Percentiles rank a stretch among this genome's conserved stretches.
These are phyloP conservation scores for Sussaba pulchella DNA, from an alignment of 2,888 invertebrate genomes.

Conservation along the genomic window DNA sequence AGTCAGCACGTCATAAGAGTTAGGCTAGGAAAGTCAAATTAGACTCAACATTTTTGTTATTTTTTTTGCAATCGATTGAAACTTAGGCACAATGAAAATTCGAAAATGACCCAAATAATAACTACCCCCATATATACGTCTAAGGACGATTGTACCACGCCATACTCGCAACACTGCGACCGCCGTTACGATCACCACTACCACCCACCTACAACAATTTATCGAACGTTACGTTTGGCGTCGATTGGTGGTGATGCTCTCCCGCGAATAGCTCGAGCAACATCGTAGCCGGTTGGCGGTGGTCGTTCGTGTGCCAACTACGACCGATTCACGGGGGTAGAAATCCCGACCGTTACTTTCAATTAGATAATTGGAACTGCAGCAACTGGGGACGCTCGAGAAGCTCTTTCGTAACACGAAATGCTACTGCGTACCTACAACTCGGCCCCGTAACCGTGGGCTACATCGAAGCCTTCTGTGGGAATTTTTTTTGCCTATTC, in stretches of 20 bases:
- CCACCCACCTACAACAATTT: slow-evolving; percentile 63
- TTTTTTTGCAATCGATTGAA: no score
- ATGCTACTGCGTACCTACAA: slow-evolving; percentile 43
- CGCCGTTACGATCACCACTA: slow-evolving; percentile 23
- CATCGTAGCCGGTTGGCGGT: no score
- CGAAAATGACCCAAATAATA: no score
- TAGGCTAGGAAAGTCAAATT: no score
- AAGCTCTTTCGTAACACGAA: slow-evolving; percentile 65
- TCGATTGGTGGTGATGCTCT: slow-evolving; percentile 44
- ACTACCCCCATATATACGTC: no score
- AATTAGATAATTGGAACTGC: slow-evolving; percentile 80
- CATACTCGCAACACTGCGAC: slow-evolving; percentile 21
- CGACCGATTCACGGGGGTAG: not conserved
- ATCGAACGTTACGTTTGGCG: slow-evolving; percentile 68
- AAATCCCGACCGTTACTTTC: slow-evolving; percentile 74
- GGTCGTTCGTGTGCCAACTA: slow-evolving; percentile 23
- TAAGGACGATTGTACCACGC: not conserved
- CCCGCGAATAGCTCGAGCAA: slow-evolving; percentile 38
- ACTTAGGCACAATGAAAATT: no score
- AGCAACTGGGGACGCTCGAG: slow-evolving; percentile 64
- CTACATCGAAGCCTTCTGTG: not conserved
- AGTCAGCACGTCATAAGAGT: no score
- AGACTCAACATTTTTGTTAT: no score
- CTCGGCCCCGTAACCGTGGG: no score
- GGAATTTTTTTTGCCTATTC: not conserved